Evolutionary conservation across 2,797 vertebrate species (phyloP), one percentile per base, ranked within the genome.

Genomic region (Crocodylus rhombifer): DNA sequence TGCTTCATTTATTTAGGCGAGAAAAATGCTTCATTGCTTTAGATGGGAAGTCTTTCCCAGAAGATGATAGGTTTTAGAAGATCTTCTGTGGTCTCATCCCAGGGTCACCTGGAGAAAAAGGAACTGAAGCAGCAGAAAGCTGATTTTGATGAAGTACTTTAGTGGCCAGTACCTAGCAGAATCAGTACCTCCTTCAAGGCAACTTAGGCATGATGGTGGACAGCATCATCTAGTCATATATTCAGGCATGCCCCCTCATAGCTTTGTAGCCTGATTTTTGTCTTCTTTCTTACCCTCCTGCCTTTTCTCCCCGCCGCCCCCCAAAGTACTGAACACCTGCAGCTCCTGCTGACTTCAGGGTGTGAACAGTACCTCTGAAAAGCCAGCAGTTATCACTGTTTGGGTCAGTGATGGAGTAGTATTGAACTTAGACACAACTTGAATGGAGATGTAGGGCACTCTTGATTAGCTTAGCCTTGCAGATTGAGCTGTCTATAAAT

Each of bases 101-200:
- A 91, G 88, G 65, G 63, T n/a, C 80, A 95, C 51, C 71, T 95
- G 71, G 77, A 93, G 84, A 71, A 80, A 21, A 33, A 14, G 82
- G 73, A 87, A 61, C 33, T 7, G 14, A 71, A 77, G 79, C 57
- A 30, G 5, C 86, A 87, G 42, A 67, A 67, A 61, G 8, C 7
- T 61, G 42, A 51, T 60, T 21, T 7, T 20, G 16, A 30, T 18
- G 18, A 20, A 11, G 17, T 18, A 33, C 33, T 30, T 33, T 33
- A 67, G 16, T 18, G 20, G 65, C 18, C 30, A 20, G 30, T 18
- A 67, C 28, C 28, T 64, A 2, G 7, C 82, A 13, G 89, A 95
- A 87, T 90, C 0, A 0, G 51, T 94, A 82, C 75, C 71, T 92
- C 83, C 71, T 13, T 36, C 80, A 77, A 86, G 92, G 17, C 78